phyloP scores from a whole-genome alignment of 2,888 invertebrate species.

The Apamea crenata region DNA sequence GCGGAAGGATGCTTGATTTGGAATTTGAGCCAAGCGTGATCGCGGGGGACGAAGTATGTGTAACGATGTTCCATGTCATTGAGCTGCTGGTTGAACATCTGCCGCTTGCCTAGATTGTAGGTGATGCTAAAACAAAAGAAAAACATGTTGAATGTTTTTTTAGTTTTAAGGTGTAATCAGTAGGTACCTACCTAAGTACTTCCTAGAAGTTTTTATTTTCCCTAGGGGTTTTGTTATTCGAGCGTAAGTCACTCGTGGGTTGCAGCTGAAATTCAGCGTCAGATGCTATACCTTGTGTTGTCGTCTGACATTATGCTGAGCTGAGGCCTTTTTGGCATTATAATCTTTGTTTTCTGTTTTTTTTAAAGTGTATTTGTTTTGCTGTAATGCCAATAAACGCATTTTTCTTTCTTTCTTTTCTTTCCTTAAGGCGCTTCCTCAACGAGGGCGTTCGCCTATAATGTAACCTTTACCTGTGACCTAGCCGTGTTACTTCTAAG shows the following conservation, averaged over 20 bases:
- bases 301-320: no score
- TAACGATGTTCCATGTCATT: conserved; percentile 94
- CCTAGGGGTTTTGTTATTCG: no score
- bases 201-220: not conserved
- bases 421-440: not conserved
- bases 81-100: conserved; percentile 94
- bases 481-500: not conserved
- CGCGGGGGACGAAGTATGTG: conserved; percentile 97
- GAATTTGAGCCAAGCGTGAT: conserved; percentile 96
- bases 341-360: not conserved
- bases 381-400: no score
- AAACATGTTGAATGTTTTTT: not conserved
- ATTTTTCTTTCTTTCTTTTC: no score
- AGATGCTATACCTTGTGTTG: no score
- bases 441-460: not conserved
- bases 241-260: no score
- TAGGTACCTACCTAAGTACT: no score
- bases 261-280: no score
- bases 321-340: no score
- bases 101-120: conserved; percentile 93
- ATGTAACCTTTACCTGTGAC: not conserved
- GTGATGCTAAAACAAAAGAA: conserved; percentile 91
- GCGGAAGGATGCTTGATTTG: conserved; percentile 94
- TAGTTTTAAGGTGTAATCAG: not conserved
- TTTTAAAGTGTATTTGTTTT: not conserved